Conservation (phyloP, 2,888 invertebrate species). For the Oxycera nigricornis region DNA sequence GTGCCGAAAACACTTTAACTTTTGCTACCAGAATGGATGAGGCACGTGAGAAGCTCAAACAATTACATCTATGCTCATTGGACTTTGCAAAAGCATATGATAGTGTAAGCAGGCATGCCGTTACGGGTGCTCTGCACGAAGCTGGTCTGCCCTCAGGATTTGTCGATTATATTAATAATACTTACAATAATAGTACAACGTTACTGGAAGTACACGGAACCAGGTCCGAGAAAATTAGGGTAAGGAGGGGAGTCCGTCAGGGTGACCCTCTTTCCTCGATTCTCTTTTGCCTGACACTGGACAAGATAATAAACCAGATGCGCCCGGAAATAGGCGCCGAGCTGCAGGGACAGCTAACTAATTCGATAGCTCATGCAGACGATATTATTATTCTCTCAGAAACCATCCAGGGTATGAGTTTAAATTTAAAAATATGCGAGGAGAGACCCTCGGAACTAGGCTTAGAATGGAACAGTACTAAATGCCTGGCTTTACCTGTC, state of each 20-base stretch:
- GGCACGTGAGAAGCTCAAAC: too few species aligned
- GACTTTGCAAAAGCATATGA: constrained; percentile 1
- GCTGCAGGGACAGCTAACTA: not conserved
- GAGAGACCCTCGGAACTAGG: too few species aligned
- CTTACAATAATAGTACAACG: not conserved
- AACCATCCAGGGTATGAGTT: not conserved
- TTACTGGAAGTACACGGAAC: not conserved
- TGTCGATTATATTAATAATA: not conserved
- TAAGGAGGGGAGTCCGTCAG: not conserved
- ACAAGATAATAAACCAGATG: too few species aligned
- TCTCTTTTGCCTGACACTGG: not conserved
- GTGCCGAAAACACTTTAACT: too few species aligned
- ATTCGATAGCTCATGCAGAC: not conserved
- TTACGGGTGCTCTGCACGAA: not conserved
- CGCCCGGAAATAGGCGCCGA: not conserved
- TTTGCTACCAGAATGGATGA: too few species aligned
- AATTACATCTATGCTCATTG: too few species aligned
- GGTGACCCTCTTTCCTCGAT: not conserved
- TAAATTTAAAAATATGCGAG: too few species aligned
- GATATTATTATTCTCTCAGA: not conserved
- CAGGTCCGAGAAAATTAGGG: not conserved
- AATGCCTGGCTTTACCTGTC: not conserved
- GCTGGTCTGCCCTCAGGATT: not conserved
- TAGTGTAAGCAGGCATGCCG: not conserved
- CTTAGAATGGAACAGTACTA: too few species aligned